Evolutionary conservation across 2,888 invertebrate species (phyloP), one percentile per base, ranked within the genome.

Genomic region (Smittia aterrima): DNA sequence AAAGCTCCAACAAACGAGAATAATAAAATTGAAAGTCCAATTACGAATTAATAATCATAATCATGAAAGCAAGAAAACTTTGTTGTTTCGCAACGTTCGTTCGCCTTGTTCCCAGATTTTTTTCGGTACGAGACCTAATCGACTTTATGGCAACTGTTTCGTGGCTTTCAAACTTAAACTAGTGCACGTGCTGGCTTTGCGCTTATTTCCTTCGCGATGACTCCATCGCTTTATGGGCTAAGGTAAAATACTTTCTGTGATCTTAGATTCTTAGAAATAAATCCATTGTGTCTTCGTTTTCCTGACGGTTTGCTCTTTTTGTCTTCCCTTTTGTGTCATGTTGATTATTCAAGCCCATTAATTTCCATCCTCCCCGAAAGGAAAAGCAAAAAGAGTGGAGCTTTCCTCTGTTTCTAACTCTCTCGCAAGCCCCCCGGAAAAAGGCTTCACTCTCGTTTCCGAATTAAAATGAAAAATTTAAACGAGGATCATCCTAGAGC

Each of bases 11-110:
- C 58, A 58, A 11, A 64, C 16, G 27, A 64, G 16, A 24, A 24
- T 11, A 64, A 64, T 25, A 64, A 58, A 62, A 72, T 72, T 72
- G 72, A 72, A 72, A 72, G 72, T 72, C 58, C 72, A 72, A 72
- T 72, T 72, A 72, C 62, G 41, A 70, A 25, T 53, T 64, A 27
- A 64, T 64, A 64, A 64, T 20, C 16, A 64, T 64, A 64, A 64
- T 64, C 64, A 64, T 64, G 25, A 58, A 58, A 58, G 58, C 9
- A 58, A 58, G 18, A 20, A 64, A 64, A 64, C 27, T 64, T 24
- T 64, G 25, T 22, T 58, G 9, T 16, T 64, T 13, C 25, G 16
- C 7, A 64, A 64, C n/a, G 27, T 22, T 27, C 7, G 4, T 16
- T 53, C 24, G 22, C 58, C 4, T 58, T 58, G 58, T 58, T 13